phyloP scores from a whole-genome alignment of 23 tunicate species.

The Styela clava region DNA sequence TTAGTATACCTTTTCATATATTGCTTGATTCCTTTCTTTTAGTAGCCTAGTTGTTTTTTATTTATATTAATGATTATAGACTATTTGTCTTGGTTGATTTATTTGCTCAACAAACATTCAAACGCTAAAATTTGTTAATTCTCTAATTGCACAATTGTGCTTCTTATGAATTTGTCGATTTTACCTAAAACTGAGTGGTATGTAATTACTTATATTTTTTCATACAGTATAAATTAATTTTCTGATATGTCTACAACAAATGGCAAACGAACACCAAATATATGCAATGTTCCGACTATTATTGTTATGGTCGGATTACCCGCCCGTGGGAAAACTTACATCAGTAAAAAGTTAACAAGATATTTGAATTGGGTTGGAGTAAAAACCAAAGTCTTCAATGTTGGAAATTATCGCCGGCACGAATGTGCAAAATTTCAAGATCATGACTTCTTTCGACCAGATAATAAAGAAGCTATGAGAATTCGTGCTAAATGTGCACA shows the following conservation, averaged over 20 bases:
- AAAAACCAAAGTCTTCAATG: constrained; percentile 20
- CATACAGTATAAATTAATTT: too few species aligned
- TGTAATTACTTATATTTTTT: too few species aligned
- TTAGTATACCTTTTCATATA: too few species aligned
- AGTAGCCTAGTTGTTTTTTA: too few species aligned
- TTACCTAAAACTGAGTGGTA: too few species aligned
- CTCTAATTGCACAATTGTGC: too few species aligned
- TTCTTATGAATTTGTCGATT: too few species aligned
- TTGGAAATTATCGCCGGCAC: constrained; percentile 20
- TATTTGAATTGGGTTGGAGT: constrained; percentile 12
- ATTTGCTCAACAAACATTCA: too few species aligned
- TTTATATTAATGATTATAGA: too few species aligned
- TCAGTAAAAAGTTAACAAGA: constrained; percentile 3
- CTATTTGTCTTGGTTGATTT: too few species aligned
- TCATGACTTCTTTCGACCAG: constrained; percentile 25
- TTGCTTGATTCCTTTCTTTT: too few species aligned
- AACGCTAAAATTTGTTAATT: too few species aligned
- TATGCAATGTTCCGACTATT: constrained; percentile 17
- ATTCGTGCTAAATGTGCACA: constrained; percentile 23
- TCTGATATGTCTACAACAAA: constrained; percentile 4
- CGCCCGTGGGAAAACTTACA: constrained; percentile 10
- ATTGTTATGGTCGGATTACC: constrained; percentile 15
- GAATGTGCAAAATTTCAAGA: neutral
- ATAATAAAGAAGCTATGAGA: constrained; percentile 20
- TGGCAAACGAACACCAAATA: constrained; percentile 4